phyloP scores from a whole-genome alignment of 2,113 vertebrate genomes.

The Shinisaurus crocodilurus region DNA sequence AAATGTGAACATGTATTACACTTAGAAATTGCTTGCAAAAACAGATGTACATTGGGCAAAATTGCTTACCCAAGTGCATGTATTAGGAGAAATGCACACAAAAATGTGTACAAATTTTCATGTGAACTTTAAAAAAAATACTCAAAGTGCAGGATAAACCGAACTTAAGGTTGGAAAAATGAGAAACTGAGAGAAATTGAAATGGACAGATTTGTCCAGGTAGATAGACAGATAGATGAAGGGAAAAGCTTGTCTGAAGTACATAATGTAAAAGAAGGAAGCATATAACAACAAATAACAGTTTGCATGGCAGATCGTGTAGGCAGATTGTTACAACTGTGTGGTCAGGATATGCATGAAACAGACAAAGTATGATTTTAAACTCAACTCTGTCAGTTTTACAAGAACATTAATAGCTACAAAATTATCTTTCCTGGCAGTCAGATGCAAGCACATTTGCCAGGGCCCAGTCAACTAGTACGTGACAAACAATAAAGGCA shows the following conservation, averaged over 20 bases:
- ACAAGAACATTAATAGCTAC: constrained; percentile 12
- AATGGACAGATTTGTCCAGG: too few species aligned
- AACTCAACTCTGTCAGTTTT: neutral
- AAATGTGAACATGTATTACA: too few species aligned
- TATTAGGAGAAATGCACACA: too few species aligned
- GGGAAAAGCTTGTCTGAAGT: neutral
- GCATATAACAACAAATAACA: neutral
- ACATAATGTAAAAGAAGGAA: neutral
- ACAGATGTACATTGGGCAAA: too few species aligned
- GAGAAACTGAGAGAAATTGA: too few species aligned
- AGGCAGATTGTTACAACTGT: neutral
- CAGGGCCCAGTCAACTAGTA: constrained; percentile 3
- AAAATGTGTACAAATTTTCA: too few species aligned
- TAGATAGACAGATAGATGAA: neutral
- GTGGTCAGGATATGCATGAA: neutral
- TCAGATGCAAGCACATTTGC: neutral
- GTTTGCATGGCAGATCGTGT: neutral
- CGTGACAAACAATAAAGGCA: constrained; percentile 10
- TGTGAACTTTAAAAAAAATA: too few species aligned
- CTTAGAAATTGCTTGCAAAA: too few species aligned
- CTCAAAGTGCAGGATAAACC: too few species aligned
- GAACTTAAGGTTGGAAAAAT: too few species aligned
- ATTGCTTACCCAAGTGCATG: too few species aligned
- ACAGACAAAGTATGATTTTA: neutral
- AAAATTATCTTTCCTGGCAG: neutral